Evolutionary conservation across 2,888 invertebrate species (phyloP).

Genomic region (Coelinius sp.): DNA sequence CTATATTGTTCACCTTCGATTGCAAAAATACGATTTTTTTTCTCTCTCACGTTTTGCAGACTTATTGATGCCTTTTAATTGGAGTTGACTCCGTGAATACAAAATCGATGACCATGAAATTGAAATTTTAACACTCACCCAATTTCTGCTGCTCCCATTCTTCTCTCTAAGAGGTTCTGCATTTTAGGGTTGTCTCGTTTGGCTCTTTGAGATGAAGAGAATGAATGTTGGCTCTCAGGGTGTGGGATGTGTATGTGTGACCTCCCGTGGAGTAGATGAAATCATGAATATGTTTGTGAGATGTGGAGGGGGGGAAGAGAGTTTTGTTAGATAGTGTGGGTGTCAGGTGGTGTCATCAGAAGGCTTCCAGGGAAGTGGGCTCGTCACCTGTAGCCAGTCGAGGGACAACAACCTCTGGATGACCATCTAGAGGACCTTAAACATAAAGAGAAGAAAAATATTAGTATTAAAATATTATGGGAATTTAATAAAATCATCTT

Average conservation of each 20-base stretch:
- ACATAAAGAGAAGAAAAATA: neutral
- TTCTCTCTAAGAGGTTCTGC: neutral
- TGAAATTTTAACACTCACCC: conserved; percentile 16
- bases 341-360: conserved; percentile 20
- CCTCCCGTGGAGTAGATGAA: conserved; percentile 20
- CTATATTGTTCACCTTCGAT: too few species aligned
- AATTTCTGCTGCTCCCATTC: neutral
- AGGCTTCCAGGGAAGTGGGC: neutral
- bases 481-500: too few species aligned
- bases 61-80: neutral
- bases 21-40: too few species aligned
- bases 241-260: neutral
- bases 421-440: neutral
- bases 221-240: neutral
- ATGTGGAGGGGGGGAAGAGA: neutral
- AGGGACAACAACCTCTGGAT: neutral
- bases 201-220: neutral
- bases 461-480: too few species aligned
- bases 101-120: conserved; percentile 14
- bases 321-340: conserved; percentile 11
- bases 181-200: conserved; percentile 18
- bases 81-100: neutral
- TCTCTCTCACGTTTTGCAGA: too few species aligned
- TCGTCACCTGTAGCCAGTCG: conserved; percentile 18
- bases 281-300: conserved; percentile 4